These are phyloP conservation scores for Drosophila carrolli DNA, from an alignment of 1,140 invertebrate genomes.

Conservation along the genomic window DNA sequence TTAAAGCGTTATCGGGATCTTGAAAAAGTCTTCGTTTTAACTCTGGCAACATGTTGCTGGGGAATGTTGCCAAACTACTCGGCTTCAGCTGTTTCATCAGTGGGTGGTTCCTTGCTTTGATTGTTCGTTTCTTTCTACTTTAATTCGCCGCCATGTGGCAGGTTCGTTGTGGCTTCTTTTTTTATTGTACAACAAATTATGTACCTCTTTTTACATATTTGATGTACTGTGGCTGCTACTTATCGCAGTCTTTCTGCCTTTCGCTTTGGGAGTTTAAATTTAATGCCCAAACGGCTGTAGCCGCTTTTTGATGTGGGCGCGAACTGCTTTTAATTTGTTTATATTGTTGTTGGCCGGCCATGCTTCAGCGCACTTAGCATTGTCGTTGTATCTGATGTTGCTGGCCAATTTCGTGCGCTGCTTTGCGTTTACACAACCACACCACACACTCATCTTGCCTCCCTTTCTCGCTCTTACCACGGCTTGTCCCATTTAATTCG, in stretches of 20 bases:
- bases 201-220: conserved; percentile 65
- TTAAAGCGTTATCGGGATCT: neutral
- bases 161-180: conserved; percentile 51
- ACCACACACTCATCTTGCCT: conserved; percentile 55
- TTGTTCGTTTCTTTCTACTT: conserved; percentile 2
- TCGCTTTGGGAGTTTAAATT: conserved; percentile 55
- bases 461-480: conserved; percentile 15
- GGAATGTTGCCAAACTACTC: conserved; percentile 26
- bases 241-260: conserved; percentile 22
- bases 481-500: conserved; percentile 51
- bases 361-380: conserved; percentile 72
- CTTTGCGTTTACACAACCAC: conserved; percentile 59
- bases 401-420: conserved; percentile 49
- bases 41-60: conserved; percentile 13
- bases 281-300: conserved; percentile 62
- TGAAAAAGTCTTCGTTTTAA: neutral
- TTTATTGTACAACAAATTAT: conserved; percentile 71
- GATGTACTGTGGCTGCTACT: conserved; percentile 50
- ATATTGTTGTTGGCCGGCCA: conserved; percentile 59
- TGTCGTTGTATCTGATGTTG: conserved; percentile 30
- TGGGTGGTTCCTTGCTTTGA: conserved; percentile 10
- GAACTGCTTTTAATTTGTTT: conserved; percentile 77
- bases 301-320: conserved; percentile 74
- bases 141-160: conserved; percentile 45
- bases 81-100: conserved; percentile 13